Percentiles rank a stretch among this genome's conserved stretches.
Conservation (phyloP, 1,140 invertebrate genomes). For the Conopomorpha cramerella region DNA sequence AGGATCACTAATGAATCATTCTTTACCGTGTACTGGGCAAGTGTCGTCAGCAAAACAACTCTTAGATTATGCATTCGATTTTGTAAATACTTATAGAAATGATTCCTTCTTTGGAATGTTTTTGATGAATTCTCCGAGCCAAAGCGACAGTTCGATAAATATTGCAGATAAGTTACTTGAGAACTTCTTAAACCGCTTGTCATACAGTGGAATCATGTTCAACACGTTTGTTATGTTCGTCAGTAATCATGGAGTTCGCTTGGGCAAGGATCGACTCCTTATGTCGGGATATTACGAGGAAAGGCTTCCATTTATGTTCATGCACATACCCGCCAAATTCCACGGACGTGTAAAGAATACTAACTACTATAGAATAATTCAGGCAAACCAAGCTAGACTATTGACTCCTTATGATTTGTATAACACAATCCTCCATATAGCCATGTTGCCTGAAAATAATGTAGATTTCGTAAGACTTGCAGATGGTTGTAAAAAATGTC, state of each 20-base stretch:
- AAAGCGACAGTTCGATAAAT: conserved; percentile 67
- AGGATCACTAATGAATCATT: conserved; percentile 36
- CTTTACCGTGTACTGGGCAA: conserved; percentile 62
- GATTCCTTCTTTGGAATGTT: conserved; percentile 70
- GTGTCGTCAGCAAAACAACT: conserved; percentile 62
- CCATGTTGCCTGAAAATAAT: conserved; percentile 36
- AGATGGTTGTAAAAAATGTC: conserved; percentile 65
- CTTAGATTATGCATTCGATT: conserved; percentile 65
- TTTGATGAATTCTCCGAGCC: conserved; percentile 73
- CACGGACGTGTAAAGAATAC: conserved; percentile 62
- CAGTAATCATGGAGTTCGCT: conserved; percentile 87
- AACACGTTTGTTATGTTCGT: conserved; percentile 74
- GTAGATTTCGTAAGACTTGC: conserved; percentile 25
- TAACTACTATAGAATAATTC: conserved; percentile 62
- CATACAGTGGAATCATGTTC: conserved; percentile 55
- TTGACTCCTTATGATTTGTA: conserved; percentile 78
- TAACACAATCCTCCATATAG: conserved; percentile 59
- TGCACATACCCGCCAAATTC: conserved; percentile 73
- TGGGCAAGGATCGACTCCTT: conserved; percentile 73
- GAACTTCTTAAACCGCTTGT: conserved; percentile 59
- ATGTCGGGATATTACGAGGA: conserved; percentile 82
- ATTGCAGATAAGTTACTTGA: conserved; percentile 63
- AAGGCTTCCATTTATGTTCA: conserved; percentile 75
- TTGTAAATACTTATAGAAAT: conserved; percentile 62
- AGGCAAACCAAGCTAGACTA: conserved; percentile 67